phyloP scores from a whole-genome alignment of 2,113 vertebrate species.

The Pteronura brasiliensis region DNA sequence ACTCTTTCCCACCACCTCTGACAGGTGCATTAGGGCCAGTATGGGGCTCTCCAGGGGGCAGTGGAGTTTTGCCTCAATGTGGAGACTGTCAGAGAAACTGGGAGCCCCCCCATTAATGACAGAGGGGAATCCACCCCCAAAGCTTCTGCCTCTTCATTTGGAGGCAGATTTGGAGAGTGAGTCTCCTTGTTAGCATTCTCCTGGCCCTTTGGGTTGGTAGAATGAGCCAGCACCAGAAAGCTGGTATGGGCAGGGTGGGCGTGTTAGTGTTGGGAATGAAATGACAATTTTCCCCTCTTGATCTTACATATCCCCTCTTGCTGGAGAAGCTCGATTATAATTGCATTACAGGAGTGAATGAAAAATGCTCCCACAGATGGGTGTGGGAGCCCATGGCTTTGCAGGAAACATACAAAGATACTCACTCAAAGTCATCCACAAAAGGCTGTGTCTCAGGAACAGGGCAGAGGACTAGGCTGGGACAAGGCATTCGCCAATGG shows the following conservation, averaged over 20 bases:
- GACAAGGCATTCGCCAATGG: neutral
- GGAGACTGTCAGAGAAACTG: neutral
- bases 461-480: neutral
- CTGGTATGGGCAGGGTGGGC: neutral
- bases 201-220: neutral
- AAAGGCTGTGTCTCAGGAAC: neutral
- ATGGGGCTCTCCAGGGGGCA: neutral
- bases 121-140: neutral
- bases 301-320: constrained; percentile 3
- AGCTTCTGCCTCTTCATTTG: constrained; percentile 23
- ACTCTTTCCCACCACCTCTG: neutral
- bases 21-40: no score
- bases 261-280: constrained; percentile 15
- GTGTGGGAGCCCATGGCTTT: neutral
- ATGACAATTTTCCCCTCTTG: constrained; percentile 17
- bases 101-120: neutral
- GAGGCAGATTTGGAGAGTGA: neutral
- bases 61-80: neutral
- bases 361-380: neutral
- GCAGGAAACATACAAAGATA: constrained; percentile 20
- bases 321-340: constrained; percentile 50
- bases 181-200: neutral
- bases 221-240: neutral
- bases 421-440: neutral
- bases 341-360: constrained; percentile 33